phyloP scores from a whole-genome alignment of 2,797 vertebrate species.

The Enoplosus armatus region DNA sequence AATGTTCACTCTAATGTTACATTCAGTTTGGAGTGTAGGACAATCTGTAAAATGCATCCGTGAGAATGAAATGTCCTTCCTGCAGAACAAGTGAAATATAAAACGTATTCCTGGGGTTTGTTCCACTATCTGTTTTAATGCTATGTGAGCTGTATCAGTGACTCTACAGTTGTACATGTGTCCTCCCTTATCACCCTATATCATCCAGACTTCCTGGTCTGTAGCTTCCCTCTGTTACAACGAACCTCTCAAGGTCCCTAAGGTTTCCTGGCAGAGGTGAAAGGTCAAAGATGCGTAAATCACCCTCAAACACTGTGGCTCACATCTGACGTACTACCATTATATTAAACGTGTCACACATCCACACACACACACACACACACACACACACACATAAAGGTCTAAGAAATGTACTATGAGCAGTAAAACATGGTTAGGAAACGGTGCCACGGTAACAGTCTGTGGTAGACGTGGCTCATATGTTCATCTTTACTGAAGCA shows the following conservation, averaged over 20 bases:
- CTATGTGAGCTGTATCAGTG: not conserved
- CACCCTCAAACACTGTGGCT: not conserved
- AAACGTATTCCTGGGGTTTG: not conserved
- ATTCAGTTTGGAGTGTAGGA: not conserved
- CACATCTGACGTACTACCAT: too few species aligned
- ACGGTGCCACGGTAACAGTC: not conserved
- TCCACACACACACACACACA: not conserved
- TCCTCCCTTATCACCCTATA: not conserved
- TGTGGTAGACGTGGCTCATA: not conserved
- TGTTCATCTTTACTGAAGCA: not conserved
- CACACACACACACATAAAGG: not conserved
- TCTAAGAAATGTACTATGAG: not conserved
- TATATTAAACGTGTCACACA: not conserved
- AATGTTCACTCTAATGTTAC: not conserved
- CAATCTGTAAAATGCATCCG: not conserved
- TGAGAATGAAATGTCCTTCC: not conserved
- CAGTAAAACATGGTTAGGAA: not conserved
- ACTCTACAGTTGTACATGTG: not conserved
- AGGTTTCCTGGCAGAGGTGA: constrained; percentile 34
- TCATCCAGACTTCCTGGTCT: constrained; percentile 9
- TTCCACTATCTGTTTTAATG: not conserved
- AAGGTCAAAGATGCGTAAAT: constrained; percentile 28
- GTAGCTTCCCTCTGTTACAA: not conserved
- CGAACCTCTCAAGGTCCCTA: not conserved
- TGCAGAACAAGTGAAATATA: not conserved